phyloP scores from a whole-genome alignment of 2,797 vertebrate species.

The Spea hammondii region DNA sequence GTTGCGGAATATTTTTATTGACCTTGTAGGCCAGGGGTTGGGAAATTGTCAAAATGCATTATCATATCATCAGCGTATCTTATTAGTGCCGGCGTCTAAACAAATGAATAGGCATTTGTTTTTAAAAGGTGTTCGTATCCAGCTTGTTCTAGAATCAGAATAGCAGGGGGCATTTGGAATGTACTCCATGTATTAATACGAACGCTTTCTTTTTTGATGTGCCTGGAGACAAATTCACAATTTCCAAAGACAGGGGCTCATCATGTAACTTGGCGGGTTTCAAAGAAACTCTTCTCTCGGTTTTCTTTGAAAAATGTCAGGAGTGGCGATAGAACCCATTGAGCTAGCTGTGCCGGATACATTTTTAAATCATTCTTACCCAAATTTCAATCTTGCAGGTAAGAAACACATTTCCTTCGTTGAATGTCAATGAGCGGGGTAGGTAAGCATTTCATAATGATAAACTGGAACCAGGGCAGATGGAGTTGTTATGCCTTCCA shows the following conservation, averaged over 20 bases:
- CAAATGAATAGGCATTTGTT: constrained; percentile 44
- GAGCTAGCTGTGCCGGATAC: constrained; percentile 48
- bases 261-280: constrained; percentile 45
- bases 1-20: constrained; percentile 26
- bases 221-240: constrained; percentile 45
- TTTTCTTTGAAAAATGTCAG: constrained; percentile 53
- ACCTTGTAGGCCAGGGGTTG: constrained; percentile 42
- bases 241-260: constrained; percentile 51
- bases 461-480: constrained; percentile 37
- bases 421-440: constrained; percentile 57
- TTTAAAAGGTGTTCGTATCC: constrained; percentile 45
- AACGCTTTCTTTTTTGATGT: constrained; percentile 26
- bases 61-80: constrained; percentile 32
- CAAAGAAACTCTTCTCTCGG: constrained; percentile 48
- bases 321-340: constrained; percentile 57
- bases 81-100: constrained; percentile 47
- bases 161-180: constrained; percentile 36
- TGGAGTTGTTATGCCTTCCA: constrained; percentile 24
- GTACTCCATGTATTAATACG: constrained; percentile 48
- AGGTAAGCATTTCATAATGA: constrained; percentile 47
- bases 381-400: constrained; percentile 59
- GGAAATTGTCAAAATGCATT: constrained; percentile 35
- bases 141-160: constrained; percentile 39
- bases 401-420: constrained; percentile 61
- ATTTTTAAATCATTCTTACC: constrained; percentile 58